Evolutionary conservation across 2,113 vertebrate species (phyloP).

Genomic region (Eupsittula cactorum): DNA sequence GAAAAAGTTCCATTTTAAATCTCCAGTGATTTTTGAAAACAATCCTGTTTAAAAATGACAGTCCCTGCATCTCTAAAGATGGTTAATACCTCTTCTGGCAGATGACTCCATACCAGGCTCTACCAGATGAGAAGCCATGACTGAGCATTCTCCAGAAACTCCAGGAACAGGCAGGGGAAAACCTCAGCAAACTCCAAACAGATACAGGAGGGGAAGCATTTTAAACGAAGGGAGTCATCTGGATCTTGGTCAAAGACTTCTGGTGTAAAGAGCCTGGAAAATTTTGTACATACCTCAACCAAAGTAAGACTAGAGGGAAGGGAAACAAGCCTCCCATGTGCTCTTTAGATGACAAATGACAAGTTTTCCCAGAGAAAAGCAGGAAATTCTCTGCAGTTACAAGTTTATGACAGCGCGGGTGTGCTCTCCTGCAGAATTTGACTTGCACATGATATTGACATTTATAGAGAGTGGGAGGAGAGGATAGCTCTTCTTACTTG

Average conservation of each 20-base stretch:
- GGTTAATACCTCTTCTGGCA: not conserved
- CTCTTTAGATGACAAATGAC: not conserved
- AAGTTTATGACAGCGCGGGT: constrained; percentile 17
- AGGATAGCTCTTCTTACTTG: not conserved
- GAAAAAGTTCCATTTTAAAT: not conserved
- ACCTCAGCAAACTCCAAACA: not conserved
- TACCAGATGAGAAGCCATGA: not conserved
- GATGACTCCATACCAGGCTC: not conserved
- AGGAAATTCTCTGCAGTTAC: not conserved
- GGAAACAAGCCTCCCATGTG: not conserved
- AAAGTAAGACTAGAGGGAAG: not conserved
- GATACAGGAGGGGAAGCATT: not conserved
- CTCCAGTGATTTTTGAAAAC: not conserved
- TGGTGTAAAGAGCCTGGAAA: constrained; percentile 2
- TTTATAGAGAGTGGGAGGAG: not conserved
- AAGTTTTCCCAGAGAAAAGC: not conserved
- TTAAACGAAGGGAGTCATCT: not conserved
- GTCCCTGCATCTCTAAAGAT: not conserved
- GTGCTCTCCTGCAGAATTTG: not conserved
- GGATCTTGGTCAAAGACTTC: not conserved
- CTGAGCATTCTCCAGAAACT: not conserved
- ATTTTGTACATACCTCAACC: not conserved
- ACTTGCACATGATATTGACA: not conserved
- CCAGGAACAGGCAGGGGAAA: not conserved
- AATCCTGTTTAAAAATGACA: not conserved